Base-by-base conservation (phyloP, 2,113 vertebrate species). In the Ctenomys sociabilis region DNA sequence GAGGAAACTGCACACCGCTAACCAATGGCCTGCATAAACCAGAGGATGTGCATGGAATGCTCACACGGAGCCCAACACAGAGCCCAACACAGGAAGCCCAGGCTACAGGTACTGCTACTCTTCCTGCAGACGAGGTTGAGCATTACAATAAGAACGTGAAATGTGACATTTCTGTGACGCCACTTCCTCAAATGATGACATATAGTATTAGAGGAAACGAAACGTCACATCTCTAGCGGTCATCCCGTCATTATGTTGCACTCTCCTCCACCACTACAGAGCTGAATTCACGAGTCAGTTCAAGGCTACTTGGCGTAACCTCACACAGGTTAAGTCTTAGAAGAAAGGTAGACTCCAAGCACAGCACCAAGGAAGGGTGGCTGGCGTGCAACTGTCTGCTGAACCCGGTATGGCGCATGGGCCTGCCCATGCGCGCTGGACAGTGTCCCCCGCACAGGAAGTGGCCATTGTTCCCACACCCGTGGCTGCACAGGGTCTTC, bases 401-500 rank as follows among this genome's bases (percentile, higher is more conserved):
- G 95, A 93, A 75, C 73, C 26, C 2, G 2, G 49, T 52, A 30
- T 73, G 61, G 86, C 45, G 88, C 14, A 0, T 6, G 9, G 57
- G 10, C 68, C 30, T 40, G 85, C n/a, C 68, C 43, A 82, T 43
- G 14, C 3, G 30, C 61, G 49, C 52, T 54, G 54, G 13, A 9
- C 6, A 68, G 81, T 94, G 70, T 57, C 16, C 37, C 78, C 57
- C 59, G 95, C 19, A 22, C 93, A 96, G 97, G 97, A 97, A 95
- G 90, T 13, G 28, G 63, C 95, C 95, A 98, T 98, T 97, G 97
- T 98, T 97, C 85, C 14, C 59, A 21, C 57, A n/a, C 80, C 92
- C 0, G 1, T 22, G 40, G 85, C 95, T 75, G 70, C 82, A 95
- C 43, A 17, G 28, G 85, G 73, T 95, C 93, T 97, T 98, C 96